Conservation (phyloP, 37 sponge, comb jelly and placozoan species). For the Beroe ovata region DNA sequence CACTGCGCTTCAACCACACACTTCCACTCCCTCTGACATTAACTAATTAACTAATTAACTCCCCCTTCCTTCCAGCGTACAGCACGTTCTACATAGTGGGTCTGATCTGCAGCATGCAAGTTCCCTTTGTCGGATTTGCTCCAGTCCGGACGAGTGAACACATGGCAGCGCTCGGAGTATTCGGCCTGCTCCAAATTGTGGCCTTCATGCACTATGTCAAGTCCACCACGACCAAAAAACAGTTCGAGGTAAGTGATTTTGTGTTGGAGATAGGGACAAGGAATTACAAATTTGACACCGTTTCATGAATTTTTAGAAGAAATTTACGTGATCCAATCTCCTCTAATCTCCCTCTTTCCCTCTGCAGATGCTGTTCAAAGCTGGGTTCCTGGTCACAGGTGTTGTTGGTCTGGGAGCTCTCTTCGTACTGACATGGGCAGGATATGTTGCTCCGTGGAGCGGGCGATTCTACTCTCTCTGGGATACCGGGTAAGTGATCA, state of each 20-base stretch:
- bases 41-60: no score
- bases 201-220: constrained; percentile 58
- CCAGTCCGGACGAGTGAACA: constrained; percentile 99
- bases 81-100: constrained; percentile 97
- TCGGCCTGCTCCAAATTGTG: constrained; percentile 51
- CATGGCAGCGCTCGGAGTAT: constrained; percentile 85
- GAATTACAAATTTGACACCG: no score
- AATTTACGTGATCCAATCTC: not conserved
- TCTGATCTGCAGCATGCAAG: constrained; percentile 94
- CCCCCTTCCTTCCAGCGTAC: constrained; percentile 76
- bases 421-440: constrained; percentile 68
- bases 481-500: constrained; percentile 87
- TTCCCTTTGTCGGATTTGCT: constrained; percentile 98
- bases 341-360: not conserved
- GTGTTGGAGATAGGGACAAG: no score
- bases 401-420: constrained; percentile 1
- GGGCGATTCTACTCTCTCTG: constrained; percentile 98
- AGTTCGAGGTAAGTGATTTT: constrained; percentile 48
- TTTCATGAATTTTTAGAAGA: not conserved
- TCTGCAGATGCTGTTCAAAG: constrained; percentile 49
- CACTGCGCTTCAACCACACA: no score
- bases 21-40: no score
- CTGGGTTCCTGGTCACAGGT: constrained; percentile 33
- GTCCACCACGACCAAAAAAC: constrained; percentile 25
- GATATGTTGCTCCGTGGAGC: constrained; percentile 97